Base-by-base conservation (phyloP, 2,888 invertebrate genomes). In the Thereva unica region DNA sequence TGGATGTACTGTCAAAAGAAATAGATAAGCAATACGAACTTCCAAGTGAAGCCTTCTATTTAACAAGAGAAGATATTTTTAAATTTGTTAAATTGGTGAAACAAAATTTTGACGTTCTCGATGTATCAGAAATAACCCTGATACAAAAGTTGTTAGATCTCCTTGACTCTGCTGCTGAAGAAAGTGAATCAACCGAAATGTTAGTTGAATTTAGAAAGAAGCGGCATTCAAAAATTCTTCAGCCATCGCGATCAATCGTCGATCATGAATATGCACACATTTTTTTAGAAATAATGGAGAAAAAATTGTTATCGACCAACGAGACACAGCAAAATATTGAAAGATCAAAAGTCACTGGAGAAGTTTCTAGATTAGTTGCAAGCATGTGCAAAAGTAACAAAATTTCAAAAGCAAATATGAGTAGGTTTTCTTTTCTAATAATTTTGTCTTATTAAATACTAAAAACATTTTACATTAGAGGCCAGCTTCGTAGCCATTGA, bases 301-400 rank as follows among this genome's bases (percentile, higher is more conserved):
- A 41, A 50, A n/a, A 40, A 9, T 23, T 49, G 37, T 41, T 50
- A 4, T 61, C 61, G 6, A 10, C 41, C 1, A 41, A 50, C 35
- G 35, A 61, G 5, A 9, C 40, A 0, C 4, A 50, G 8, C 38
- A 9, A 23, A 12, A 38, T 40, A 34, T 6, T 50, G 61, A 34
- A 50, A 61, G 34, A 34, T 12, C 5, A 50, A 40, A 38, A 8
- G 41, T 61, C 41, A 23, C 50, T 10, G 61, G 42, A 41, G 50
- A 61, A 50, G 45, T 61, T 40, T 50, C 40, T 41, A 12, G 41
- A 34, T 38, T 61, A 6, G 41, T 12, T 8, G 23, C 41, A 41
- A 61, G 50, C 38, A 40, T 61, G 12, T 61, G 61, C 8, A 61
- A 50, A 50, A 61, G 61, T n/a, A 61, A 49, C n/a, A 50, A 61